Conservation (phyloP, 2,888 invertebrate genomes). For the Trypoxylon attenuatum region DNA sequence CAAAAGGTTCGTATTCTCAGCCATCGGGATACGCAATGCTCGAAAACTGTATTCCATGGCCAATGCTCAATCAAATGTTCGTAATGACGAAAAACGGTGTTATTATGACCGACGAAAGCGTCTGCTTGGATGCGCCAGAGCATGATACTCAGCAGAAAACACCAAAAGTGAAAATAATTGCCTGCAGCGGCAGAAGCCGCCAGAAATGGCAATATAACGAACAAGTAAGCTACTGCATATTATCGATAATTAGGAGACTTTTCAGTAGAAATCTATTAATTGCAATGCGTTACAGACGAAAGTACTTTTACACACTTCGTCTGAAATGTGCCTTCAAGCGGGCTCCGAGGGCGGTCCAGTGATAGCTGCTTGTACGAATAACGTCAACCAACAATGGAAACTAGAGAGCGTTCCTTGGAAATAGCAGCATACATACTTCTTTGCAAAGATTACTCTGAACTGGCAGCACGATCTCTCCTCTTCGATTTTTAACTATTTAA, state of each 20-base stretch:
- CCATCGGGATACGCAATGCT: constrained; percentile 83
- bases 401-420: constrained; percentile 83
- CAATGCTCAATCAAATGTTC: constrained; percentile 82
- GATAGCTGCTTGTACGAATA: constrained; percentile 78
- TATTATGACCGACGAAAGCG: constrained; percentile 91
- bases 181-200: constrained; percentile 81
- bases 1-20: constrained; percentile 79
- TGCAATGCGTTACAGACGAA: constrained; percentile 68
- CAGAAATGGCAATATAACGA: constrained; percentile 83
- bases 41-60: constrained; percentile 79
- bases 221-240: constrained; percentile 64
- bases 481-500: too few species aligned
- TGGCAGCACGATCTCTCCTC: too few species aligned
- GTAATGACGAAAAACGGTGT: constrained; percentile 82
- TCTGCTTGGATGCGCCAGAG: constrained; percentile 86
- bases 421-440: constrained; percentile 50
- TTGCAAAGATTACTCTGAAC: too few species aligned
- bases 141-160: constrained; percentile 76
- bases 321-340: constrained; percentile 79
- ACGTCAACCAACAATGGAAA: constrained; percentile 81
- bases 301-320: constrained; percentile 76
- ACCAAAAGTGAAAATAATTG: constrained; percentile 82
- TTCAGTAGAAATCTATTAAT: constrained; percentile 39
- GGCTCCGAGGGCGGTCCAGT: constrained; percentile 77
- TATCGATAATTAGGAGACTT: not conserved